Base-by-base conservation (phyloP, 2,888 invertebrate genomes). In the Camptogramma bilineatum region DNA sequence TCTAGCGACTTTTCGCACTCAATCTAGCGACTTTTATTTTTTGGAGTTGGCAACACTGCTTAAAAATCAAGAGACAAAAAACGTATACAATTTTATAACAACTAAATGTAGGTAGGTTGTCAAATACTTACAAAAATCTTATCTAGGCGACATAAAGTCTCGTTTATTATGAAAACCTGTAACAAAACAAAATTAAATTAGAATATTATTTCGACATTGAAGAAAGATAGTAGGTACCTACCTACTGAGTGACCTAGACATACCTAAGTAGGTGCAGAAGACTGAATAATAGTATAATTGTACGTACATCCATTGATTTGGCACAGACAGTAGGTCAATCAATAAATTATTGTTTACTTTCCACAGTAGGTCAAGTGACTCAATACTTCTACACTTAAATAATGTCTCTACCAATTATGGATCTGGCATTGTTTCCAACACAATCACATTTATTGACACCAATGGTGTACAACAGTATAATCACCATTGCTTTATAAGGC, bases 141-240 rank as follows among this genome's bases (percentile, higher is more conserved):
- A 84, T 90, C 79, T 87, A 71, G 86, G 91, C 88, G 88, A 80
- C 93, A 93, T 93, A 92, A 84, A 91, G 86, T 84, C 75, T 77
- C 78, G 77, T 78, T 77, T 81, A 77, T 79, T 71, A 72, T 79
- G 84, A 85, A 86, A 87, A 87, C 82, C 92, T 93, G 91, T 21
- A 93, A 92, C 83, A 89, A 87, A 71, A 62, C 4, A 48, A 77
- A 68, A n/a, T 16, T 19, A 39, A 16, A 55, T 59, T 56, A 65
- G 52, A 64, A 50, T 8, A 8, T 19, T 52, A 34, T 52, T 16
- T 19, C 2, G 34, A 10, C 4, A 28, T 28, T 28, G 8, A 13
- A 52, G 9, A 31, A 31, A 51, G n/a, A 51, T 17, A 3, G 16
- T 28, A 28, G 8, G 28, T 28, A 28, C 5, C 28, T 28, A 28